Conservation (phyloP, 2,797 vertebrate species). For the Cyclopterus lumpus region DNA sequence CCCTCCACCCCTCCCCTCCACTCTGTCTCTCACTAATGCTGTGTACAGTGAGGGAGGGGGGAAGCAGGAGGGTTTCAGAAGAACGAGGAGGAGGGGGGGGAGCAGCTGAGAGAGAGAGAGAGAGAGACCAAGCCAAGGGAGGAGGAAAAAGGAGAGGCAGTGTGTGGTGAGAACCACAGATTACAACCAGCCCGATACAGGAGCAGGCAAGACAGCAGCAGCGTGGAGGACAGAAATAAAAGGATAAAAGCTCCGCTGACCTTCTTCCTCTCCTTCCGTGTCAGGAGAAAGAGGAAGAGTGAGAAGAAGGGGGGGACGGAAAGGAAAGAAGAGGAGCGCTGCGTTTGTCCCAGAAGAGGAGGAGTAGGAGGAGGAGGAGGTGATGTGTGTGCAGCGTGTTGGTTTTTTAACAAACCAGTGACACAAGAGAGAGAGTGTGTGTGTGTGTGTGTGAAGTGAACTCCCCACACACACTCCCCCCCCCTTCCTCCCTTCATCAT, state of each 20-base stretch:
- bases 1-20: conserved; percentile 54
- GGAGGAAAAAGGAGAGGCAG: conserved; percentile 59
- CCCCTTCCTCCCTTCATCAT: background rate
- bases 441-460: conserved; percentile 31
- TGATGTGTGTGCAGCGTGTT: conserved; percentile 32
- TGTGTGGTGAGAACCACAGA: conserved; percentile 67
- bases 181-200: conserved; percentile 60
- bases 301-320: background rate
- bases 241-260: conserved; percentile 20
- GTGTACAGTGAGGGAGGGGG: conserved; percentile 69
- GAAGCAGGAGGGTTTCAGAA: conserved; percentile 56
- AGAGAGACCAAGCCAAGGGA: conserved; percentile 28
- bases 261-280: conserved; percentile 20
- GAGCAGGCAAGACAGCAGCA: conserved; percentile 26
- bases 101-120: conserved; percentile 53
- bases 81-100: conserved; percentile 52
- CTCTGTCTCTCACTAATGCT: conserved; percentile 69
- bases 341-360: conserved; percentile 33
- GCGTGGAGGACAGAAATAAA: conserved; percentile 37
- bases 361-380: conserved; percentile 2
- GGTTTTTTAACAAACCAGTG: conserved; percentile 5
- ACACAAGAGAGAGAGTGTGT: background rate
- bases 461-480: background rate
- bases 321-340: conserved; percentile 8
- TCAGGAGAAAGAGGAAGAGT: conserved; percentile 9